Evolutionary conservation across 2,113 vertebrate genomes (phyloP).

Genomic region (Cygnus atratus): DNA sequence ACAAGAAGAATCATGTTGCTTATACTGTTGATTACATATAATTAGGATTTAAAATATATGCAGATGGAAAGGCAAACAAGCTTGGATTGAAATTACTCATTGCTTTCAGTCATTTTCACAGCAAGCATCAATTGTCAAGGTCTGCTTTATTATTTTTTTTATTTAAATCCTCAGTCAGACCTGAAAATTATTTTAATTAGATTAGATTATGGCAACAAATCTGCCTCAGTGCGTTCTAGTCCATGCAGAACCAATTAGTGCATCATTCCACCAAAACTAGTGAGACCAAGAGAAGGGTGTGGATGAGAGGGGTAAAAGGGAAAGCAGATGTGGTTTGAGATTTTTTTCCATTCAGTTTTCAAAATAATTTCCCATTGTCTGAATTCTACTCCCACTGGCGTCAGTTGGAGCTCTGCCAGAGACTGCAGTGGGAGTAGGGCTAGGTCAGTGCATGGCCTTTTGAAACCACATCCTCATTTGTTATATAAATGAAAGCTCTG

Average conservation of each 20-base stretch:
- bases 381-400: not conserved
- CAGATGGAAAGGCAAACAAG: constrained; percentile 4
- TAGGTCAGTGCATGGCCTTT: not conserved
- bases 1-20: constrained; percentile 59
- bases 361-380: not conserved
- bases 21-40: constrained; percentile 48
- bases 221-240: not conserved
- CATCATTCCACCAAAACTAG: not conserved
- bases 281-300: not conserved
- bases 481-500: not conserved
- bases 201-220: constrained; percentile 11
- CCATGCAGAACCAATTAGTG: constrained; percentile 31
- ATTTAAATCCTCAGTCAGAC: constrained; percentile 14
- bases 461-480: not conserved
- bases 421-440: not conserved
- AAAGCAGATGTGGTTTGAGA: constrained; percentile 11
- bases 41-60: constrained; percentile 54
- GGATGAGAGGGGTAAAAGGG: not conserved
- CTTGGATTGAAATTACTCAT: constrained; percentile 29
- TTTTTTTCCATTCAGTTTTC: constrained; percentile 2
- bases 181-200: constrained; percentile 54
- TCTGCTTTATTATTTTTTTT: not conserved
- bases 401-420: not conserved
- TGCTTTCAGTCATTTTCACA: constrained; percentile 31
- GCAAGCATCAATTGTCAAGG: constrained; percentile 14